Percentiles rank a stretch among this genome's conserved stretches.
Evolutionary conservation across 2,797 vertebrate genomes (phyloP).

Genomic region (Sardinella longiceps): DNA sequence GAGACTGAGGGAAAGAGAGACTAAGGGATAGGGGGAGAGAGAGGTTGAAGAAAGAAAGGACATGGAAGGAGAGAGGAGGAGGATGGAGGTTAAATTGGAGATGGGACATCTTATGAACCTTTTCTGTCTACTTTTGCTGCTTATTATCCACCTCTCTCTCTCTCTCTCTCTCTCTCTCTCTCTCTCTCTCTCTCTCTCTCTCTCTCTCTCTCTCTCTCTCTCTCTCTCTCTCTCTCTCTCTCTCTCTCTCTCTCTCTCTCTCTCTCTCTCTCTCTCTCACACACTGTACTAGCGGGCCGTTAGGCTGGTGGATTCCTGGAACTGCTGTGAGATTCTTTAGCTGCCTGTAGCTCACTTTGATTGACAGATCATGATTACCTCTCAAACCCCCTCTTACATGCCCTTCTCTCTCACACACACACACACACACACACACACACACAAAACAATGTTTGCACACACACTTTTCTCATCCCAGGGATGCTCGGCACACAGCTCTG

Average conservation of each 20-base stretch:
- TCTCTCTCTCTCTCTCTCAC: neutral
- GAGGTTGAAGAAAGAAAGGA: neutral
- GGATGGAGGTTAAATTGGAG: neutral
- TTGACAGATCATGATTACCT: slow-evolving; percentile 16
- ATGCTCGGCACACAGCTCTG: neutral
- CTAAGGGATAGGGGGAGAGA: neutral
- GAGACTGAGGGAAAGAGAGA: neutral
- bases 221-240: neutral
- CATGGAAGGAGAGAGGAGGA: neutral
- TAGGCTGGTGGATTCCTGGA: neutral
- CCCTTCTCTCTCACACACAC: neutral
- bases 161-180: neutral
- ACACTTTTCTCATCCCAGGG: neutral
- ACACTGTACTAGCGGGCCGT: neutral
- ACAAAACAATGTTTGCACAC: neutral
- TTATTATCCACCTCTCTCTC: neutral
- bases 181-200: neutral
- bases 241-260: neutral
- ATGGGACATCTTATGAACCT: neutral
- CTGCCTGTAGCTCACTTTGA: slow-evolving; percentile 3
- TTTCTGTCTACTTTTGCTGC: neutral
- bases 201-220: neutral
- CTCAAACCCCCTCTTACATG: neutral
- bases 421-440: neutral
- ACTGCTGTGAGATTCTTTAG: slow-evolving; percentile 17